phyloP scores from a whole-genome alignment of 2,797 vertebrate species.

The Stomatorhinus walkeri region DNA sequence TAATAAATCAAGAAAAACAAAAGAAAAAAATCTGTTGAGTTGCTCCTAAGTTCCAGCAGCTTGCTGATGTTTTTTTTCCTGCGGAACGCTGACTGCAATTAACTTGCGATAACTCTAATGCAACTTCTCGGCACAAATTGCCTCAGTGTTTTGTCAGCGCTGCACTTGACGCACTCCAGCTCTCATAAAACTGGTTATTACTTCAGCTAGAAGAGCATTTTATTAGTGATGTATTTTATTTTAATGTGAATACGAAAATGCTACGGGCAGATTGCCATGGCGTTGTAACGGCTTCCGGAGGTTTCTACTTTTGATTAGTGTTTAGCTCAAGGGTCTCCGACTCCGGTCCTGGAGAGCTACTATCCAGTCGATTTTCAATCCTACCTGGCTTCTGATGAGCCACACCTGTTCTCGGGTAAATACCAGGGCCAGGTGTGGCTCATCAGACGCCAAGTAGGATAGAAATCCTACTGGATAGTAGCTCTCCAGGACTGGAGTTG shows the following conservation, averaged over 20 bases:
- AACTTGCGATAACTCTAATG: neutral
- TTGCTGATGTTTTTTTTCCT: neutral
- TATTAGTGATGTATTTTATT: neutral
- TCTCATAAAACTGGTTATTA: neutral
- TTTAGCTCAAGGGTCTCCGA: neutral
- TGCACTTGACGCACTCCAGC: neutral
- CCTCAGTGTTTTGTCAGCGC: neutral
- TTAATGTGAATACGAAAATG: neutral
- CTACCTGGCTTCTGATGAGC: too few relatives aligned
- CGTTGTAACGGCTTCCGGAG: neutral
- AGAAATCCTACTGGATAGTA: too few relatives aligned
- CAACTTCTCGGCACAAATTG: neutral
- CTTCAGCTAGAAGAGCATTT: neutral
- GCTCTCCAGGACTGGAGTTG: too few relatives aligned
- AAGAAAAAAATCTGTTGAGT: neutral
- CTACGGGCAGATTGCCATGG: neutral
- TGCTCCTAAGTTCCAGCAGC: neutral
- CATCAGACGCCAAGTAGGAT: too few relatives aligned
- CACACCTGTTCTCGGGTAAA: too few relatives aligned
- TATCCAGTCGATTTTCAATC: too few relatives aligned
- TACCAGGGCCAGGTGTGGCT: too few relatives aligned
- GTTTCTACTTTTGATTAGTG: neutral
- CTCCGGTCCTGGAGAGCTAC: too few relatives aligned
- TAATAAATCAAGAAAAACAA: neutral
- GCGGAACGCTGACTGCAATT: neutral